These are phyloP conservation scores for Amphiprion clarkii DNA, from an alignment of 2,797 vertebrate genomes.

Conservation along the genomic window DNA sequence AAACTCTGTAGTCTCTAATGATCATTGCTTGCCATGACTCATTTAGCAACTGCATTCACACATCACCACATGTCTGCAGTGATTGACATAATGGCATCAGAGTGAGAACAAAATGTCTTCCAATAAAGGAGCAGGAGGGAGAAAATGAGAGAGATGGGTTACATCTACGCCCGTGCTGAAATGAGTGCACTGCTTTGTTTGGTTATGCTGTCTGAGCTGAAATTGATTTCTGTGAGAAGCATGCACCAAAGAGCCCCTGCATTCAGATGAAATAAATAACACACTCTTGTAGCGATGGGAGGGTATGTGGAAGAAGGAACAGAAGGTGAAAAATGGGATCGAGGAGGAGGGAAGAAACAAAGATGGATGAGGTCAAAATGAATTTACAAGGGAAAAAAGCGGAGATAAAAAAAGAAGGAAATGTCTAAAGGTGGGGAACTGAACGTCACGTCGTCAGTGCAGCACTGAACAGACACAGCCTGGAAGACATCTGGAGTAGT, in stretches of 20 bases:
- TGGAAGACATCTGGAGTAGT: conserved; percentile 74
- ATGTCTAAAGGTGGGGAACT: conserved; percentile 44
- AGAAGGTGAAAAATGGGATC: conserved; percentile 65
- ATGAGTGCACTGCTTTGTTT: conserved; percentile 83
- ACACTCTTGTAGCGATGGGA: conserved; percentile 68
- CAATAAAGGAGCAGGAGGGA: conserved; percentile 75
- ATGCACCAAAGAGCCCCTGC: conserved; percentile 78
- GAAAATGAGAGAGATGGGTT: conserved; percentile 76
- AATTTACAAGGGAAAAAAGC: conserved; percentile 61
- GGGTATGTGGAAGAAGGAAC: conserved; percentile 60
- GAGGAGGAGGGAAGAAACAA: conserved; percentile 59
- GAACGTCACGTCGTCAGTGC: conserved; percentile 57
- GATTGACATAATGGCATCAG: conserved; percentile 85
- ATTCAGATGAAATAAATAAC: conserved; percentile 86
- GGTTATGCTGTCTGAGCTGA: conserved; percentile 85
- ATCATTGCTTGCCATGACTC: conserved; percentile 75
- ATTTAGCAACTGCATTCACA: conserved; percentile 83
- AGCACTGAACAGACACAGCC: conserved; percentile 59
- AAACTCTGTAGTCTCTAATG: conserved; percentile 73
- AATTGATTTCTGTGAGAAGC: conserved; percentile 87
- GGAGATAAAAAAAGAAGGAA: conserved; percentile 42
- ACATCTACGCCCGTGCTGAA: conserved; percentile 74
- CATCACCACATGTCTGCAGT: conserved; percentile 79
- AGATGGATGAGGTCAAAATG: conserved; percentile 73
- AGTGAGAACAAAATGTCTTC: conserved; percentile 87